Evolutionary conservation across 2,888 invertebrate genomes (phyloP).

Genomic region (Euclidia mi): DNA sequence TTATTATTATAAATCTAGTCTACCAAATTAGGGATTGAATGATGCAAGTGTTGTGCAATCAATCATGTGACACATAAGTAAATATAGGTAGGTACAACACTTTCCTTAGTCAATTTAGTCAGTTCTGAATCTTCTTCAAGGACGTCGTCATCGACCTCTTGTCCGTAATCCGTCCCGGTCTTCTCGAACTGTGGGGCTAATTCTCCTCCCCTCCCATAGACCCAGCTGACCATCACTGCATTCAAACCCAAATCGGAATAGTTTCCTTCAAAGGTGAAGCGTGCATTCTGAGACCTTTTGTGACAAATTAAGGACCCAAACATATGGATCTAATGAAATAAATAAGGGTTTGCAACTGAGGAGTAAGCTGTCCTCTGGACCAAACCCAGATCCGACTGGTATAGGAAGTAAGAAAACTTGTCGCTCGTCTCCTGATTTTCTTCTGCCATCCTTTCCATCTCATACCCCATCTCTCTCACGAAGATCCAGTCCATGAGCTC

Average conservation of each 20-base stretch:
- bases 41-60: no score
- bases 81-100: no score
- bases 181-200: neutral
- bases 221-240: neutral
- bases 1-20: no score
- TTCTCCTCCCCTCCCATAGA: neutral
- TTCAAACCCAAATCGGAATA: neutral
- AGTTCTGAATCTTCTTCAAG: no score
- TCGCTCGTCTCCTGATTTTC: neutral
- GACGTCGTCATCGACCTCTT: neutral
- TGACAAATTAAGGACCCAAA: neutral
- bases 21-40: no score
- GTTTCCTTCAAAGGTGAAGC: neutral
- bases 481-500: conserved; percentile 9
- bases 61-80: no score
- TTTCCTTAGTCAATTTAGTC: no score
- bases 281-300: conserved; percentile 2
- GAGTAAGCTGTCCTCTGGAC: neutral
- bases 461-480: neutral
- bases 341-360: neutral
- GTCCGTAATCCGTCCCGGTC: neutral
- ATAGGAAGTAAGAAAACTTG: conserved; percentile 1
- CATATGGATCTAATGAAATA: conserved; percentile 1
- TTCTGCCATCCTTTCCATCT: neutral
- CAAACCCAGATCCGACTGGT: conserved; percentile 2